Evolutionary conservation across 2,113 vertebrate genomes (phyloP), one percentile per base, ranked within the genome.

Genomic region (Amphiprion percula): DNA sequence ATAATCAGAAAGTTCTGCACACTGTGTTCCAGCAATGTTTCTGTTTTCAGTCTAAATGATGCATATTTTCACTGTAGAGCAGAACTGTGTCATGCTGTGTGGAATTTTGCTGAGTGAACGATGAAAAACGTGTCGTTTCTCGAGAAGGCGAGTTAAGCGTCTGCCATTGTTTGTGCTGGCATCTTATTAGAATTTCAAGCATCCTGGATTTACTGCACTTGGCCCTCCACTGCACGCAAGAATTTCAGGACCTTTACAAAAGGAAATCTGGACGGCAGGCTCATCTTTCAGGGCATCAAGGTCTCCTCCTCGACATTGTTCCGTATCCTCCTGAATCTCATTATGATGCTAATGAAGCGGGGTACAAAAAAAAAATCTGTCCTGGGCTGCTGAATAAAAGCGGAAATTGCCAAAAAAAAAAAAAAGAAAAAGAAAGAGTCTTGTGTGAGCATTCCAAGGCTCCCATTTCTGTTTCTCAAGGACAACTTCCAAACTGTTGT

Each of bases 401-500:
- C 10, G 9, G 68, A 70, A 77, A 82, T 71, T 65, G 50, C 73
- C 41, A 68, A 68, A 37, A 37, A 37, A 37, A 37, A 37, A 37
- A 37, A 10, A 37, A 37, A 37, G 7, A 80, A 77, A 66, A 80
- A 26, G 26, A 26, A 26, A 26, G 44, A 39, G 53, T 39, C 50
- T 33, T 26, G 39, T 4, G 30, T 59, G 15, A 11, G 41, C n/a
- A 60, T 79, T 77, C 62, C 68, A 76, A 82, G 66, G 74, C 74
- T 74, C n/a, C 68, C 30, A 49, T 79, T 83, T 78, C 54, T 80
- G 4, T 82, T 86, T 70, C 67, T 84, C 87, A 91, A 91, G 90
- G 84, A 75, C 75, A 74, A 80, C 50, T 78, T 75, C 59, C 73
- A 75, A 85, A 82, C 67, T 82, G 72, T 71, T 79, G 60, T 76